Conservation (phyloP, 2,113 vertebrate species). For the Strigops habroptila region DNA sequence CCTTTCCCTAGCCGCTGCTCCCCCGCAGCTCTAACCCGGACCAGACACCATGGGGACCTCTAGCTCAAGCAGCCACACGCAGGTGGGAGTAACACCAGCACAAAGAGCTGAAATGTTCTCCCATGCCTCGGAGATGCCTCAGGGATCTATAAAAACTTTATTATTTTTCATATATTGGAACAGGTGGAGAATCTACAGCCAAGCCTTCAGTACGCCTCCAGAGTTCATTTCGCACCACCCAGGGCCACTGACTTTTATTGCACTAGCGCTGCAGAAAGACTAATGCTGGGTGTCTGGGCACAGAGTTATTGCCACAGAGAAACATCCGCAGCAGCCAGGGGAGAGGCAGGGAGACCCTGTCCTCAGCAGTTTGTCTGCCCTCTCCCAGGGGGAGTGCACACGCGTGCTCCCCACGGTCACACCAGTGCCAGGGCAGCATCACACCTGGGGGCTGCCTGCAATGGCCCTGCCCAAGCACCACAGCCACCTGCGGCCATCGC, state of each 20-base stretch:
- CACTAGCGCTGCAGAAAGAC: background rate
- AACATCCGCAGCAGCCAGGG: background rate
- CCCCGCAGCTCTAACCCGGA: background rate
- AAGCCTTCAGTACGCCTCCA: background rate
- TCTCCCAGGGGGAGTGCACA: background rate
- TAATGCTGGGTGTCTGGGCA: background rate
- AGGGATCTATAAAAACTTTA: background rate
- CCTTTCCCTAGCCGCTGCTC: background rate
- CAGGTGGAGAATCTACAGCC: conserved; percentile 9
- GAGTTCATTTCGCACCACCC: background rate
- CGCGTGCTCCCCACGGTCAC: rapidly evolving
- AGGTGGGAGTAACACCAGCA: background rate
- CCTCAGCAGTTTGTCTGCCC: background rate
- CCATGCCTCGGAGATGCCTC: background rate
- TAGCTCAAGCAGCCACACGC: background rate
- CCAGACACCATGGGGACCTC: background rate
- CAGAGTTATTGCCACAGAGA: background rate
- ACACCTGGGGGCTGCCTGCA: background rate
- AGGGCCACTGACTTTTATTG: conserved; percentile 14
- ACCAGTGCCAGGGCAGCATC: rapidly evolving
- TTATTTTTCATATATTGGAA: conserved; percentile 30
- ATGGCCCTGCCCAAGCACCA: background rate
- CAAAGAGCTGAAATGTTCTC: background rate
- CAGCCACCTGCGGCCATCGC: background rate
- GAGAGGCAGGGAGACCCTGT: background rate